Conservation (phyloP, 2,888 invertebrate genomes). For the Chrysina gloriosa region DNA sequence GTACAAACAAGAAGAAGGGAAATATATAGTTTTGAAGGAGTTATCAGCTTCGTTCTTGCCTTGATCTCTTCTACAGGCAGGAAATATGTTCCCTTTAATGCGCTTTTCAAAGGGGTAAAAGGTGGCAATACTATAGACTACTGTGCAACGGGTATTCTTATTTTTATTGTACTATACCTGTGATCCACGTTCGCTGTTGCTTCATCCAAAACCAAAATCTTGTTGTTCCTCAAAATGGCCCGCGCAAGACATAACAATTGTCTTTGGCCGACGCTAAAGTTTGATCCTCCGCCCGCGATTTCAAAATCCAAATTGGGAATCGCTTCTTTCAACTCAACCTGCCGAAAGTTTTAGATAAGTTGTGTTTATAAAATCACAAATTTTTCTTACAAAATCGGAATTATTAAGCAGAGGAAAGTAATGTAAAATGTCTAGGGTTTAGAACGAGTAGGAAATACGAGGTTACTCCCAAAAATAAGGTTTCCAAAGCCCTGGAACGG, state of each 20-base stretch:
- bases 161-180: slow-evolving; percentile 27
- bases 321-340: slow-evolving; percentile 78
- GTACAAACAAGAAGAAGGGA: too few relatives aligned
- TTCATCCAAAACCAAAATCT: slow-evolving; percentile 81
- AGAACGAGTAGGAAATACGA: too few relatives aligned
- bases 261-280: slow-evolving; percentile 71
- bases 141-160: not conserved
- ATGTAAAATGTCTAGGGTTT: too few relatives aligned
- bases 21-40: too few relatives aligned
- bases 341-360: slow-evolving; percentile 54
- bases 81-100: too few relatives aligned
- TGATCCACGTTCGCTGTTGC: slow-evolving; percentile 90
- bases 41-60: too few relatives aligned
- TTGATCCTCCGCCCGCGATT: slow-evolving; percentile 76
- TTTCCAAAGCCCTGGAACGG: not conserved
- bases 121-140: too few relatives aligned
- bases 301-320: slow-evolving; percentile 72
- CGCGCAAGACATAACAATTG: slow-evolving; percentile 48
- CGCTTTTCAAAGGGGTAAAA: too few relatives aligned
- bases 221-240: slow-evolving; percentile 77
- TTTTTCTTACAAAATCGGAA: too few relatives aligned
- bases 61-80: too few relatives aligned
- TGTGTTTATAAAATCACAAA: too few relatives aligned
- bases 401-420: too few relatives aligned
- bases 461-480: not conserved